Conservation (phyloP, 1,140 invertebrate species). For the Heliconius congener region DNA sequence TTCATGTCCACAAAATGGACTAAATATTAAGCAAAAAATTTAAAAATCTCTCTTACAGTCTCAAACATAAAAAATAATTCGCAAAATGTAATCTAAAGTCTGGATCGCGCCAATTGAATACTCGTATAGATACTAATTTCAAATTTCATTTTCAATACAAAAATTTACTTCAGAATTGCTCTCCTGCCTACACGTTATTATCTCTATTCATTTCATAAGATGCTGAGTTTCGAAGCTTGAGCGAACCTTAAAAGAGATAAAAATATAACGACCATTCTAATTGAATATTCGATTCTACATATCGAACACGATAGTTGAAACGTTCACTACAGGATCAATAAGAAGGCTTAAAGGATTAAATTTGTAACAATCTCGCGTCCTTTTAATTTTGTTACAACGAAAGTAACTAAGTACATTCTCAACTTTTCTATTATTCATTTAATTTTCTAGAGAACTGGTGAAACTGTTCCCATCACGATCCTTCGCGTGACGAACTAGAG, state of each 20-base stretch:
- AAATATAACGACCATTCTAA: neutral
- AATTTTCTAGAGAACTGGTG: constrained; percentile 21
- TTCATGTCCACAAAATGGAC: too few relatives aligned
- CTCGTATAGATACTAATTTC: neutral
- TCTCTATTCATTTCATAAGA: neutral
- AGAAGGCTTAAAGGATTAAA: constrained; percentile 17
- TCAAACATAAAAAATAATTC: neutral
- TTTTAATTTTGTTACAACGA: constrained; percentile 18
- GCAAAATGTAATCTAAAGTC: too few relatives aligned
- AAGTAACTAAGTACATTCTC: constrained; percentile 14
- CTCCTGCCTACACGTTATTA: neutral
- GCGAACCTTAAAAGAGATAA: neutral
- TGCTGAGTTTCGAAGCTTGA: neutral
- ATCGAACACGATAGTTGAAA: neutral
- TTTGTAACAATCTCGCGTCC: constrained; percentile 14
- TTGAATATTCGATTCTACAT: constrained; percentile 6
- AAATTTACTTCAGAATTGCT: constrained; percentile 1
- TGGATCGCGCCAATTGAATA: neutral
- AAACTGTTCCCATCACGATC: constrained; percentile 28
- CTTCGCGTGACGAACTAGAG: constrained; percentile 39
- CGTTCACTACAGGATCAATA: constrained; percentile 3
- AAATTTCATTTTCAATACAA: constrained; percentile 1
- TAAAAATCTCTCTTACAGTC: neutral
- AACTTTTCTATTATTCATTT: constrained; percentile 28
- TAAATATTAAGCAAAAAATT: too few relatives aligned